Base-by-base conservation (phyloP, 1,140 invertebrate genomes). In the Zaprionus capensis region DNA sequence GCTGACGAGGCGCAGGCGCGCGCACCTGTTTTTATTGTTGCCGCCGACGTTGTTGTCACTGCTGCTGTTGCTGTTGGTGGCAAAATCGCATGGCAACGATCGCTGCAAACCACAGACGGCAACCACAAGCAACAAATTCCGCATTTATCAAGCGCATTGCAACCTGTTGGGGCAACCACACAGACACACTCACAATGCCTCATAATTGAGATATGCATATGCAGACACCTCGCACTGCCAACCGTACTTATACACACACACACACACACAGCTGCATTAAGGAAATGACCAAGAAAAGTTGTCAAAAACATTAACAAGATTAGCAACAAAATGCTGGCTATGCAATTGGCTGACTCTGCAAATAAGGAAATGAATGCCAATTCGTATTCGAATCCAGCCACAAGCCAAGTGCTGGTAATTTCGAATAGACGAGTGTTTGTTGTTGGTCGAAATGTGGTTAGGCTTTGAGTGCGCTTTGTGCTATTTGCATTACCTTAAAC, bases 61-160 rank as follows among this genome's bases (percentile, higher is more conserved):
- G 28, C 14, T 41, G 53, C 31, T 11, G 28, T 3, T 31, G 46
- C 53, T 63, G 62, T 41, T 55, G 71, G 53, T 66, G 73, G 61
- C 67, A 57, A 58, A 71, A 76, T 76, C 49, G 61, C 22, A 76
- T 68, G 63, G 75, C 75, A 71, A 75, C 72, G 67, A 75, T 75
- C 72, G 66, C 61, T 24, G 15, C 14, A 56, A 75, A 41, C 72
- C 67, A 66, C 66, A 75, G 66, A 68, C 59, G 44, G 55, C 56
- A 66, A 75, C 66, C 66, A 41, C 61, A 76, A 72, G 49, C 68
- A 80, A 80, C 74, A 77, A 80, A 80, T 80, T 77, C 70, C 78
- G 69, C 78, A 80, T 77, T 80, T 77, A 80, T 72, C 69, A 80
- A 67, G 58, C 26, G 58, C 31, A 57, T 70, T 41, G 55, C 31